Percentiles rank a stretch among this genome's conserved stretches.
phyloP scores from a whole-genome alignment of 2,797 vertebrate species.

The Pelobates cultripes region DNA sequence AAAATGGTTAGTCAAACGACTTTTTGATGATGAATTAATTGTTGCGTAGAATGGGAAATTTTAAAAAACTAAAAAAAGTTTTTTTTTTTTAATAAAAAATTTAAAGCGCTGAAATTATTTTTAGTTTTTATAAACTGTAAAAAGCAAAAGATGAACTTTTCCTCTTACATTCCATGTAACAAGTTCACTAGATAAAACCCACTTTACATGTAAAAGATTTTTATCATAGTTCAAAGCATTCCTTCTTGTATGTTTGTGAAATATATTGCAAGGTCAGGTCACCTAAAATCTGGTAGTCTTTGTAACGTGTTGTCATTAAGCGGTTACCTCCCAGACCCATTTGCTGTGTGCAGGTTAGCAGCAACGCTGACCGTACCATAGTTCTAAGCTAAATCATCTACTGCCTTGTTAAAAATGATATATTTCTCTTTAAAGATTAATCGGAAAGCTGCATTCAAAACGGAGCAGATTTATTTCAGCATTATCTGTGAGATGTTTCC shows the following conservation, averaged over 20 bases:
- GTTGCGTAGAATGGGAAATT: no score
- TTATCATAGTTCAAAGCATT: constrained; percentile 56
- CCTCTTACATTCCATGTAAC: constrained; percentile 45
- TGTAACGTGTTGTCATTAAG: not conserved
- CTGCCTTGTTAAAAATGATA: constrained; percentile 8
- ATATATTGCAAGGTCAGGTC: constrained; percentile 58
- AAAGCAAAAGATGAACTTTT: constrained; percentile 26
- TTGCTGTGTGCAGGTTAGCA: not conserved
- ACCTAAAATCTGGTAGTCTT: constrained; percentile 23
- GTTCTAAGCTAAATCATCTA: constrained; percentile 45
- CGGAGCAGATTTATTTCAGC: not conserved
- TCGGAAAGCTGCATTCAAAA: not conserved
- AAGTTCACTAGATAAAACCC: constrained; percentile 43
- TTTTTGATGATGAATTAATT: no score
- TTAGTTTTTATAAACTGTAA: not conserved
- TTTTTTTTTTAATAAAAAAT: no score
- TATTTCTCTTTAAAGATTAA: not conserved
- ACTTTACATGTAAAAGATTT: constrained; percentile 50
- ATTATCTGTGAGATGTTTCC: not conserved
- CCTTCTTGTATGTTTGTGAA: constrained; percentile 53
- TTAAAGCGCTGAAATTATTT: no score
- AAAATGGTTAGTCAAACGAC: no score
- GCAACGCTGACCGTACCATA: not conserved
- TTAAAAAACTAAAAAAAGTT: no score
- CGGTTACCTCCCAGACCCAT: not conserved